Evolutionary conservation across 2,888 invertebrate species (phyloP).

Genomic region (Lissocephala sabroskyi): DNA sequence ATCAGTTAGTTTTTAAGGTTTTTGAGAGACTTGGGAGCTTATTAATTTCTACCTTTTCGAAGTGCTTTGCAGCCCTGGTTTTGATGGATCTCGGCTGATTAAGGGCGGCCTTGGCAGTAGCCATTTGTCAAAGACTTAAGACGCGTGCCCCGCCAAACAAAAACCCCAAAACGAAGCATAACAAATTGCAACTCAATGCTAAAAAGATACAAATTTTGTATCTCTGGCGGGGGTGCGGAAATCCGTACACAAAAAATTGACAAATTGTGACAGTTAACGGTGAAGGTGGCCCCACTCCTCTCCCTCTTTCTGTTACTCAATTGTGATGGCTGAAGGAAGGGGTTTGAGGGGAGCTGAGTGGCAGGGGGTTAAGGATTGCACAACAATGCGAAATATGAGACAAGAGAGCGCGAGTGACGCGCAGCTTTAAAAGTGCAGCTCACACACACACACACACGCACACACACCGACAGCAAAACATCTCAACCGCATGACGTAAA

Average conservation of each 20-base stretch:
- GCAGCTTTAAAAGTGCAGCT: slow-evolving; percentile 42
- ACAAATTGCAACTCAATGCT: slow-evolving; percentile 47
- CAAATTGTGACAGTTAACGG: slow-evolving; percentile 22
- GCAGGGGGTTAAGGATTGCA: slow-evolving; percentile 33
- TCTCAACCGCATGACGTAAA: too few species aligned
- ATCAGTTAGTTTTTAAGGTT: too few species aligned
- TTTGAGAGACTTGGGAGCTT: too few species aligned
- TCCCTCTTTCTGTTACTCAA: slow-evolving; percentile 23
- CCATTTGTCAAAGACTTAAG: slow-evolving; percentile 42
- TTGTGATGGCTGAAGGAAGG: neutral
- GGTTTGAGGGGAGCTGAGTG: too few species aligned
- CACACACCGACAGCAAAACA: slow-evolving; percentile 7
- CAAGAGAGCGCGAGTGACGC: slow-evolving; percentile 6
- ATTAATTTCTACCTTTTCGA: too few species aligned
- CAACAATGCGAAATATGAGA: slow-evolving; percentile 46
- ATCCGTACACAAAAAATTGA: slow-evolving; percentile 13
- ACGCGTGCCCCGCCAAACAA: too few species aligned
- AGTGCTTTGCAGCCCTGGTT: neutral
- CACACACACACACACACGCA: slow-evolving; percentile 9
- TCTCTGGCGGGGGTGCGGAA: slow-evolving; percentile 26
- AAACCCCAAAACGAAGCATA: too few species aligned
- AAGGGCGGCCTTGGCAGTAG: slow-evolving; percentile 3
- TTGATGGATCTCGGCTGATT: neutral
- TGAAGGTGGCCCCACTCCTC: slow-evolving; percentile 13
- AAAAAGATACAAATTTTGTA: slow-evolving; percentile 27